phyloP scores from a whole-genome alignment of 2,113 vertebrate genomes.

The Podilymbus podiceps region DNA sequence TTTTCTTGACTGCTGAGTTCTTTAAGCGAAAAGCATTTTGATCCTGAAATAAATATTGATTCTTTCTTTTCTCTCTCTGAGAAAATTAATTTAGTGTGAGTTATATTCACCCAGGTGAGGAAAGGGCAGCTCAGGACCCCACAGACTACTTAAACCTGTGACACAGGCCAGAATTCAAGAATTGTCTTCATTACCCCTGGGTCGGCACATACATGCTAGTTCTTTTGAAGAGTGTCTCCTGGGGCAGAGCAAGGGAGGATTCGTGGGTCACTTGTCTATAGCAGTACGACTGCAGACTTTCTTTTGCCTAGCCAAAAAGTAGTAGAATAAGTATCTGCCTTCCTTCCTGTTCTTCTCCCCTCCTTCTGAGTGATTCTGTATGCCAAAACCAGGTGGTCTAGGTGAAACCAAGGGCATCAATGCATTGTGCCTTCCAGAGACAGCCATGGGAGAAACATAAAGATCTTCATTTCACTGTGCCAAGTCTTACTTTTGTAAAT shows the following conservation, averaged over 20 bases:
- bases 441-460: background rate
- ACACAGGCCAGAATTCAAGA: background rate
- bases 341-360: background rate
- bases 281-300: background rate
- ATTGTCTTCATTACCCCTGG: background rate
- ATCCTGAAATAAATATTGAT: slow-evolving; percentile 54
- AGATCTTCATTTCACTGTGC: background rate
- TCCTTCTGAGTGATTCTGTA: background rate
- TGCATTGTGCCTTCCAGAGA: background rate
- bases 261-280: background rate
- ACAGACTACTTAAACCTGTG: background rate
- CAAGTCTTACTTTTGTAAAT: background rate
- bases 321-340: background rate
- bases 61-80: background rate
- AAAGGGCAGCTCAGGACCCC: background rate
- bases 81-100: slow-evolving; percentile 42
- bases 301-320: background rate
- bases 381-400: background rate
- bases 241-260: background rate
- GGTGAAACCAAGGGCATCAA: background rate
- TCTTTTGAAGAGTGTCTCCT: background rate
- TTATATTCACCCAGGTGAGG: background rate
- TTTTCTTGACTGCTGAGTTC: slow-evolving; percentile 32
- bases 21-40: background rate
- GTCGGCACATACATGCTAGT: background rate